phyloP scores from a whole-genome alignment of 2,888 invertebrate genomes.

The Pemphredon lugubris region DNA sequence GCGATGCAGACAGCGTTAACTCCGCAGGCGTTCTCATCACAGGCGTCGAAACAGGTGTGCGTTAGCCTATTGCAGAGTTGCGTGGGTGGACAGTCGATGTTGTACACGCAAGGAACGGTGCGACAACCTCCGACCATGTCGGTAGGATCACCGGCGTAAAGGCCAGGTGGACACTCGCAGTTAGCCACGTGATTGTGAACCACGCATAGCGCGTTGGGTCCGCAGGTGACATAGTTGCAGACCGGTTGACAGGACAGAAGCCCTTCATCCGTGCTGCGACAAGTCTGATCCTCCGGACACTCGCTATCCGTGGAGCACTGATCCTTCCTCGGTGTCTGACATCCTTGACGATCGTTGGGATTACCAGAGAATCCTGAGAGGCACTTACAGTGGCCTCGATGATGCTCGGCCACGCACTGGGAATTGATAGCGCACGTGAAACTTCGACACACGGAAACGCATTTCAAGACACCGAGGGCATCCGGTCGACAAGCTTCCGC shows the following conservation, averaged over 20 bases:
- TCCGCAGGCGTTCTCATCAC: conserved; percentile 91
- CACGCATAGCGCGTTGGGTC: conserved; percentile 93
- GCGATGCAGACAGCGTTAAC: conserved; percentile 93
- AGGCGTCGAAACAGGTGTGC: conserved; percentile 91
- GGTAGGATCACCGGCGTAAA: conserved; percentile 92
- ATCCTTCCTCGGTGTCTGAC: conserved; percentile 87
- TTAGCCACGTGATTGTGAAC: conserved; percentile 94
- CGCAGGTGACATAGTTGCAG: conserved; percentile 90
- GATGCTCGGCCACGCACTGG: conserved; percentile 88
- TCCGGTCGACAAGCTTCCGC: conserved; percentile 90
- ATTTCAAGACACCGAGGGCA: conserved; percentile 92
- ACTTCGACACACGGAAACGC: conserved; percentile 88
- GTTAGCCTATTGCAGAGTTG: conserved; percentile 92
- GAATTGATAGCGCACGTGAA: conserved; percentile 94
- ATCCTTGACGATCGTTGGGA: conserved; percentile 94
- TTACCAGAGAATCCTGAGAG: conserved; percentile 92
- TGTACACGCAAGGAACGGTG: conserved; percentile 92
- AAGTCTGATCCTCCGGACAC: conserved; percentile 91
- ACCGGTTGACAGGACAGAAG: conserved; percentile 88
- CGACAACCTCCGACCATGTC: conserved; percentile 89
- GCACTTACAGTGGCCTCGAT: conserved; percentile 92
- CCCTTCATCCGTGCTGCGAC: conserved; percentile 84
- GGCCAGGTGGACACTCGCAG: conserved; percentile 94
- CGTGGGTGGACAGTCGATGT: conserved; percentile 90
- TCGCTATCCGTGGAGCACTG: conserved; percentile 91